Conservation (phyloP, 2,888 invertebrate genomes). For the Hirtodrosophila confusa region DNA sequence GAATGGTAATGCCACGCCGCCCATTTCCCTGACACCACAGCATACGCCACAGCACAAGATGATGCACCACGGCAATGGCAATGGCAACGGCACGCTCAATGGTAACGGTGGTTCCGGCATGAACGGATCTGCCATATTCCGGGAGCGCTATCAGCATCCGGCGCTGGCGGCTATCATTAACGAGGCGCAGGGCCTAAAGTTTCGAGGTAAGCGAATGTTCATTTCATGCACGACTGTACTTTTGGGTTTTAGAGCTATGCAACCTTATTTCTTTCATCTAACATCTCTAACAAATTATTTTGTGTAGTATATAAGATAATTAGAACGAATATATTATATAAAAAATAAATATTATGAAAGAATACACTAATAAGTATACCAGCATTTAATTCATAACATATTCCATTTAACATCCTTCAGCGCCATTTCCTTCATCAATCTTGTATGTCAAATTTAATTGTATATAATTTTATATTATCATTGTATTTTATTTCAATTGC, state of each 20-base stretch:
- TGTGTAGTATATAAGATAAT: too few relatives aligned
- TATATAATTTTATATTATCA: slow-evolving; percentile 31
- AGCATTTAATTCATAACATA: too few relatives aligned
- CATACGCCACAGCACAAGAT: slow-evolving; percentile 81
- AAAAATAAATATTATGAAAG: too few relatives aligned
- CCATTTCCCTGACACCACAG: slow-evolving; percentile 74
- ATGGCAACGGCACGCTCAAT: slow-evolving; percentile 73
- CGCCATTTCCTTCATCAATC: not conserved
- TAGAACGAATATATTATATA: too few relatives aligned
- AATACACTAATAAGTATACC: too few relatives aligned
- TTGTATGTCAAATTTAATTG: slow-evolving; percentile 14
- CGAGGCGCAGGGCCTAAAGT: slow-evolving; percentile 83
- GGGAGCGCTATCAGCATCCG: slow-evolving; percentile 84
- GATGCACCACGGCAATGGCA: slow-evolving; percentile 64
- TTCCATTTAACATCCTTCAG: not conserved
- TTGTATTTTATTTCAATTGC: slow-evolving; percentile 66
- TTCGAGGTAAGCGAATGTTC: slow-evolving; percentile 78
- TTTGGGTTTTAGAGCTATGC: slow-evolving; percentile 9
- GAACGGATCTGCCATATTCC: slow-evolving; percentile 82
- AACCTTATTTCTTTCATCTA: not conserved
- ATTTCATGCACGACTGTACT: not conserved
- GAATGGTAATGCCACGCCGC: slow-evolving; percentile 71
- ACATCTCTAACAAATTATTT: too few relatives aligned
- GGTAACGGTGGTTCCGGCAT: slow-evolving; percentile 57
- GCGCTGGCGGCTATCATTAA: slow-evolving; percentile 84